Base-by-base conservation (phyloP, 1,140 invertebrate species). In the Augochlora pura region DNA sequence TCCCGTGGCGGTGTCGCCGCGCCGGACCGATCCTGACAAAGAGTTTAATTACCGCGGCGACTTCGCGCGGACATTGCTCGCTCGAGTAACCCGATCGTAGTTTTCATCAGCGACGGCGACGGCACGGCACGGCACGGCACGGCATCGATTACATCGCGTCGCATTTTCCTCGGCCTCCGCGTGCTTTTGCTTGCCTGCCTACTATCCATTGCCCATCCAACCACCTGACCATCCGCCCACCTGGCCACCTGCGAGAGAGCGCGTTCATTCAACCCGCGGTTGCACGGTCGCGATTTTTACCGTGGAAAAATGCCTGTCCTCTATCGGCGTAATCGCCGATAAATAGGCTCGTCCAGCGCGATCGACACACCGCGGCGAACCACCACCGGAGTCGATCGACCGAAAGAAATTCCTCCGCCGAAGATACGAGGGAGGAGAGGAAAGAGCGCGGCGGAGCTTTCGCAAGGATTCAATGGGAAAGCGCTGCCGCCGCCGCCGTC, bases 281-380 rank as follows among this genome's bases (percentile, higher is more conserved):
- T 4, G 10, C 32, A 10, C 18, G 32, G 32, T 16, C 66, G 25
- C 46, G 18, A 18, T 49, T 62, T 77, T 63, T 52, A 18, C 32
- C 67, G 49, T 21, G 27, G 32, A 52, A 64, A 25, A 27, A 16
- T 0, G 14, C 39, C 27, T 52, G 57, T 64, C 54, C 64, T 83
- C 80, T 39, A 76, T 63, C n/a, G 52, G 54, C 64, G 25, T 83
- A 83, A 84, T 83, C 75, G 68, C 59, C 80, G 18, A 39, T 59
- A 54, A 42, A 59, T 38, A 59, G 21, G 49, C 8, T 10, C 57
- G 57, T 25, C 12, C 10, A 49, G 54, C 49, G 49, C 49, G 49
- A 52, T 18, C 18, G 32, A 32, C 32, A 4, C 32, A 32, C 49
- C 3, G 12, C 2, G 49, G 12, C 1, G 5, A 6, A 42, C 39